Conservation (phyloP, 2,113 vertebrate species). For the Laticauda laticaudata region DNA sequence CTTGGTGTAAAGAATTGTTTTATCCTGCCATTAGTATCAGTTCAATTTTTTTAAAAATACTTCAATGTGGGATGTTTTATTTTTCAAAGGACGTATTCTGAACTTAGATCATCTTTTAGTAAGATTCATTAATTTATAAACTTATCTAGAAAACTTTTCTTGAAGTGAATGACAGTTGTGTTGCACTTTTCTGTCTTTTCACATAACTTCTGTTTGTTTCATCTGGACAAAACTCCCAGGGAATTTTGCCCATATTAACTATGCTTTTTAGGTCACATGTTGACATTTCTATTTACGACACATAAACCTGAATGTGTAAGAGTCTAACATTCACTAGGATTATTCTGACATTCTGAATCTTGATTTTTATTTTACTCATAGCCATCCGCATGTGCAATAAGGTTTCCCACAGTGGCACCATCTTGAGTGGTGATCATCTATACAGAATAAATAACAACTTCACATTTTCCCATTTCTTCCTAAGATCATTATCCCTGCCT, state of each 20-base stretch:
- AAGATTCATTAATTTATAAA: constrained; percentile 9
- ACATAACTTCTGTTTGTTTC: not conserved
- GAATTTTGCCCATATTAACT: not conserved
- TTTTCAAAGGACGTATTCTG: constrained; percentile 18
- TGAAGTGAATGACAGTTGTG: not conserved
- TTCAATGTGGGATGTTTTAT: not conserved
- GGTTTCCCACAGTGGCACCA: constrained; percentile 33
- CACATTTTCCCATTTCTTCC: not conserved
- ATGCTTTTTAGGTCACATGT: constrained; percentile 21
- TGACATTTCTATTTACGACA: constrained; percentile 34
- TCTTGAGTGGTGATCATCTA: not conserved
- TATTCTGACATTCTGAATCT: constrained; percentile 31
- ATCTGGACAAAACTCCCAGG: not conserved
- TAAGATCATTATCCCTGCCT: not conserved
- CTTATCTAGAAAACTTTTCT: not conserved
- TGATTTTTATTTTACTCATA: constrained; percentile 23
- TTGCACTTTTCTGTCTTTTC: not conserved
- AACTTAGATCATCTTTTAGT: not conserved
- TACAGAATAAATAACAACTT: not conserved
- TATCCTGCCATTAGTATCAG: not conserved
- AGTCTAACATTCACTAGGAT: constrained; percentile 16
- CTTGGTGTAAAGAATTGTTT: not conserved
- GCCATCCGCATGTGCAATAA: not conserved
- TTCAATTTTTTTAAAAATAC: not conserved
- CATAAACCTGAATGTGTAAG: constrained; percentile 33